These are phyloP conservation scores for Cottoperca gobio DNA, from an alignment of 2,797 vertebrate species.

Conservation along the genomic window DNA sequence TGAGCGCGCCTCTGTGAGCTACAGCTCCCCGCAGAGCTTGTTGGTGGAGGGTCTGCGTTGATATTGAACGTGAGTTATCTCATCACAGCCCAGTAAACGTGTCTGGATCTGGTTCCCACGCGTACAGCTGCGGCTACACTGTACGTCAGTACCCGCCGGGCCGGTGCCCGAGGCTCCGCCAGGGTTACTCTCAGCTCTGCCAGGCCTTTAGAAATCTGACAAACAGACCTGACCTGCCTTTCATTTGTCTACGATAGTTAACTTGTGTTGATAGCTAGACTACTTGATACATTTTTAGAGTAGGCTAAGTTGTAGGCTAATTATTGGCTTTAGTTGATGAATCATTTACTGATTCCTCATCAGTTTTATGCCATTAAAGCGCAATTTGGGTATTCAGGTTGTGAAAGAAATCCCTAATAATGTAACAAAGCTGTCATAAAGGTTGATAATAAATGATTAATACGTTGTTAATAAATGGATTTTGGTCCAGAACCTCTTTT, in stretches of 20 bases:
- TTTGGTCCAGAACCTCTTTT: neutral
- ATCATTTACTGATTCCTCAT: too few relatives aligned
- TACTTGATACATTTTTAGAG: neutral
- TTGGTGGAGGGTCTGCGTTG: constrained; percentile 40
- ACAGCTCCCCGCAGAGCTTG: constrained; percentile 10
- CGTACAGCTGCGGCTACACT: neutral
- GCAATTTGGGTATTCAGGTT: neutral
- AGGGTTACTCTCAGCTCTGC: constrained; percentile 27
- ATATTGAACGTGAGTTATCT: constrained; percentile 84
- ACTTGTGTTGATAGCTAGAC: neutral
- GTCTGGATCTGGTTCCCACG: constrained; percentile 77
- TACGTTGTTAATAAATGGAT: neutral
- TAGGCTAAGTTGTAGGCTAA: too few relatives aligned
- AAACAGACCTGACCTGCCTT: neutral
- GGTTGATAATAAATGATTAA: neutral
- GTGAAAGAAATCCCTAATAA: neutral
- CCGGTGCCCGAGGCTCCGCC: neutral
- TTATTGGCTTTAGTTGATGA: neutral
- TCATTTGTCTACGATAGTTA: neutral
- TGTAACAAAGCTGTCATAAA: neutral
- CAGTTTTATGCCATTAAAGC: neutral
- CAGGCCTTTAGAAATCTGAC: neutral
- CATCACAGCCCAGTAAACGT: constrained; percentile 76
- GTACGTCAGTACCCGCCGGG: neutral
- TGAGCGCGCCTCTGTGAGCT: constrained; percentile 22